Conservation (phyloP, 2,888 invertebrate genomes). For the Pecten maximus region DNA sequence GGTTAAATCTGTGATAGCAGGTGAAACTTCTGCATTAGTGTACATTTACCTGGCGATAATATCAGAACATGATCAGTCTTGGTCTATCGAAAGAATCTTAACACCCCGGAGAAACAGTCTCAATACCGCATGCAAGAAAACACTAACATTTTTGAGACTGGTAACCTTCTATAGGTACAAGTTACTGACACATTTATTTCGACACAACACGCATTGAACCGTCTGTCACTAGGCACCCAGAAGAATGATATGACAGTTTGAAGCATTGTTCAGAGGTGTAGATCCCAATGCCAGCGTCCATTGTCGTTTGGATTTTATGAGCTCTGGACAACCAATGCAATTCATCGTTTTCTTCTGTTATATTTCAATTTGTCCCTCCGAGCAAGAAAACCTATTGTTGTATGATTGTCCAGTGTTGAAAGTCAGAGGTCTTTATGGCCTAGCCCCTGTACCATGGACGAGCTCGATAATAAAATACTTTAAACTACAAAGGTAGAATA, state of each 20-base stretch:
- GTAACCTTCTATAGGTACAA: not conserved
- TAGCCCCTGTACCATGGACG: not conserved
- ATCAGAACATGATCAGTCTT: not conserved
- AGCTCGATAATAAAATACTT: not conserved
- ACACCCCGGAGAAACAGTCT: not conserved
- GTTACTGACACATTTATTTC: not conserved
- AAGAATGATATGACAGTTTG: not conserved
- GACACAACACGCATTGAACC: constrained; percentile 12
- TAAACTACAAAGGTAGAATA: not conserved
- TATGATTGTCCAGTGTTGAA: not conserved
- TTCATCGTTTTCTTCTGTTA: constrained; percentile 28
- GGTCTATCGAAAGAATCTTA: not conserved
- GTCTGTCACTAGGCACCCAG: not conserved
- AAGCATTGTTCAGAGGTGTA: not conserved
- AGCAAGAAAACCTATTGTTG: not conserved
- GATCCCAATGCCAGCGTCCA: not conserved
- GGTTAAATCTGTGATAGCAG: not conserved
- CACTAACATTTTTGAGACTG: not conserved
- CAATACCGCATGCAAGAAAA: not conserved
- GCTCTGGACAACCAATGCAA: not conserved
- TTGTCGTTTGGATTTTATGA: not conserved
- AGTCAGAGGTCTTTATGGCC: not conserved
- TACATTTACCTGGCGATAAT: not conserved
- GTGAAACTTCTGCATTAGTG: not conserved
- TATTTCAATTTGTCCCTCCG: constrained; percentile 30